Conservation (phyloP, 2,113 vertebrate genomes). For the Trichechus manatus region DNA sequence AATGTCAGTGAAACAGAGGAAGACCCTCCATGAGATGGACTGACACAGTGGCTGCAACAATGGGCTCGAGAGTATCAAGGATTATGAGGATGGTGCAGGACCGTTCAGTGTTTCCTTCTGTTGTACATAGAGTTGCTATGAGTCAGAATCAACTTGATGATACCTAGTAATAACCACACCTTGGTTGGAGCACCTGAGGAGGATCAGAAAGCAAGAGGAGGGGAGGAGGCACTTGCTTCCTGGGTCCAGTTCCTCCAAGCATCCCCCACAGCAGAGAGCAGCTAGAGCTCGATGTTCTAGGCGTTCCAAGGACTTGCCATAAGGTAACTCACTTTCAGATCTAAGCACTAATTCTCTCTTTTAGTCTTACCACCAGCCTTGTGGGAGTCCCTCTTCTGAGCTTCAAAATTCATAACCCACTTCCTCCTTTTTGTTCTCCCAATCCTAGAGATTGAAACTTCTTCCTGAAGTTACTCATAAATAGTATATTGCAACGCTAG, state of each 20-base stretch:
- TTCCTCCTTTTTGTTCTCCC: background rate
- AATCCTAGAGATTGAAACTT: background rate
- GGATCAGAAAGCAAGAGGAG: too few relatives aligned
- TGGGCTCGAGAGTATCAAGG: too few relatives aligned
- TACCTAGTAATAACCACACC: too few relatives aligned
- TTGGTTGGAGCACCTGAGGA: too few relatives aligned
- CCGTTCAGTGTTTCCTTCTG: too few relatives aligned
- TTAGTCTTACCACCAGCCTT: background rate
- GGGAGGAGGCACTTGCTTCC: background rate
- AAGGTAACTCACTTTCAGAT: too few relatives aligned
- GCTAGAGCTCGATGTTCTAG: rapidly evolving
- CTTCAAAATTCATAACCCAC: background rate
- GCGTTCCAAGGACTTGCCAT: rapidly evolving
- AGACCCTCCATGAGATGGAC: too few relatives aligned
- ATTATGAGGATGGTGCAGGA: too few relatives aligned
- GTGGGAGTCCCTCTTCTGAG: background rate
- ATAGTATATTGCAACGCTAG: background rate
- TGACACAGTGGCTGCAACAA: too few relatives aligned
- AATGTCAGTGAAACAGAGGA: too few relatives aligned
- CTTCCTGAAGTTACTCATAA: background rate
- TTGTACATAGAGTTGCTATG: too few relatives aligned
- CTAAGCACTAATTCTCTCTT: background rate
- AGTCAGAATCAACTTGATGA: too few relatives aligned
- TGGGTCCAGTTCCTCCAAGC: background rate
- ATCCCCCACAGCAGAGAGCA: background rate